phyloP scores from a whole-genome alignment of 2,888 invertebrate genomes.

The Anticlea derivata region DNA sequence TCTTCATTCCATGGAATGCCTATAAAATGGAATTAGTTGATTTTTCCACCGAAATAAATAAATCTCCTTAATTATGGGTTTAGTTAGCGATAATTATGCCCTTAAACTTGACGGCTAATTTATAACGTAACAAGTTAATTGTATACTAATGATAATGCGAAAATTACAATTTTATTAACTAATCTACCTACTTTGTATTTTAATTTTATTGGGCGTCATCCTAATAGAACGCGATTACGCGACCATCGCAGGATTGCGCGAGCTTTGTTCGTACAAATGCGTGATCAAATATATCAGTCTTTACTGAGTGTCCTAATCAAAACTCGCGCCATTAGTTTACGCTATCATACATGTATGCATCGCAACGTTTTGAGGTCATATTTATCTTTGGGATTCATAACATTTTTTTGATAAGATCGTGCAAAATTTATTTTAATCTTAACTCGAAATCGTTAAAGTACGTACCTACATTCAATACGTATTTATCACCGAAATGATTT shows the following conservation, averaged over 20 bases:
- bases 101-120: conserved; percentile 37
- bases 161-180: conserved; percentile 25
- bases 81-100: conserved; percentile 41
- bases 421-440: conserved; percentile 1
- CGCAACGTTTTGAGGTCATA: no score
- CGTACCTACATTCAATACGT: conserved; percentile 15
- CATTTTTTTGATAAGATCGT: conserved; percentile 2
- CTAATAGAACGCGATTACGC: no score
- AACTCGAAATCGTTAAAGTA: conserved; percentile 8
- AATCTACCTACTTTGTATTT: conserved; percentile 1
- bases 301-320: no score
- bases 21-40: conserved; percentile 43
- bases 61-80: conserved; percentile 40
- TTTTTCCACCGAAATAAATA: conserved; percentile 37
- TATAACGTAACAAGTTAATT: conserved; percentile 33
- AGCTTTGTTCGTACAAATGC: no score
- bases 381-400: background rate
- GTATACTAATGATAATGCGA: conserved; percentile 26
- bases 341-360: no score
- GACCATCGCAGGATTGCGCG: no score
- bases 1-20: conserved; percentile 30
- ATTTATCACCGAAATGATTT: conserved; percentile 32
- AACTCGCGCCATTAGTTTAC: no score
- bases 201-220: no score
- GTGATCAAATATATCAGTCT: no score